Conservation (phyloP, 2,888 invertebrate genomes). For the Mantis religiosa region DNA sequence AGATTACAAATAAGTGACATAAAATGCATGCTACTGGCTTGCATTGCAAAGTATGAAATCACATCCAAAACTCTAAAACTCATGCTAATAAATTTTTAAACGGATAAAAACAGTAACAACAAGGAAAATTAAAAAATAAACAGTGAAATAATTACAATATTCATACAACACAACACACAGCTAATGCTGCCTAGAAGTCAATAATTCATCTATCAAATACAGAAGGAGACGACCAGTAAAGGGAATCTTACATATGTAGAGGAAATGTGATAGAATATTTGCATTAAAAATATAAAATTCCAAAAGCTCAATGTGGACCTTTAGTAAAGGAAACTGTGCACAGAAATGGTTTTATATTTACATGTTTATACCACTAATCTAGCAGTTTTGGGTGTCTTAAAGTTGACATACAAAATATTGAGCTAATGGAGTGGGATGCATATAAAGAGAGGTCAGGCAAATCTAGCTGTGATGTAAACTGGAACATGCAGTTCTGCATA, state of each 20-base stretch:
- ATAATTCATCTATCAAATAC: not conserved
- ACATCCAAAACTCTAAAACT: not conserved
- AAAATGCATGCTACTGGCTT: not conserved
- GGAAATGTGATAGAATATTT: not conserved
- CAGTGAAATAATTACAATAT: not conserved
- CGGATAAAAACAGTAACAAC: not conserved
- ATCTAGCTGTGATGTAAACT: not conserved
- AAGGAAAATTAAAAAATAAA: no score
- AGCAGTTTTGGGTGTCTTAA: not conserved
- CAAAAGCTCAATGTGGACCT: not conserved
- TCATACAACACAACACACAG: not conserved
- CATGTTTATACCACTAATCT: not conserved
- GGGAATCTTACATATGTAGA: not conserved
- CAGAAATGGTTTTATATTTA: not conserved
- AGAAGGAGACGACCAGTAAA: conserved; percentile 1
- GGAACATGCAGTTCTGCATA: not conserved
- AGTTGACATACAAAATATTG: not conserved
- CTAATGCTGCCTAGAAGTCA: not conserved
- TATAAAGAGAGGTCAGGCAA: not conserved
- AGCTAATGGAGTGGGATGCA: not conserved
- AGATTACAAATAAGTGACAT: not conserved
- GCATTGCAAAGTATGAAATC: not conserved
- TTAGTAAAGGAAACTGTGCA: not conserved
- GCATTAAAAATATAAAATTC: not conserved
- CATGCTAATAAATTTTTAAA: not conserved